A percentile compares a stretch with the other conserved stretches of the same genome.
Evolutionary conservation across 2,888 invertebrate genomes (phyloP).

Genomic region (Eustalomyia histrio): DNA sequence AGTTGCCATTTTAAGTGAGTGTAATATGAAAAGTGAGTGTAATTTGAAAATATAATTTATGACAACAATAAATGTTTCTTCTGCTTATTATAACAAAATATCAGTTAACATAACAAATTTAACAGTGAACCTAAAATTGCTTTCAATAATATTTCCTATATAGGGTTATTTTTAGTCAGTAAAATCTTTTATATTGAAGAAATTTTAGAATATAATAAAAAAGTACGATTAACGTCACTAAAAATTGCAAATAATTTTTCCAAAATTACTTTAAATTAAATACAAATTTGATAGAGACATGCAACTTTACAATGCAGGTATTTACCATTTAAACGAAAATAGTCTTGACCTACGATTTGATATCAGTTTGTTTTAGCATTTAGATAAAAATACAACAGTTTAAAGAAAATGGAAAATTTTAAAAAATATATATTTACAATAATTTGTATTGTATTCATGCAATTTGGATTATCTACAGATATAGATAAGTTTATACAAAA

Average conservation of each 20-base stretch:
- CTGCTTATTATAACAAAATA: no score
- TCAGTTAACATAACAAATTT: no score
- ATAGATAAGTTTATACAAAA: slow-evolving; percentile 44
- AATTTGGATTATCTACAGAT: not conserved
- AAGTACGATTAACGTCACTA: not conserved
- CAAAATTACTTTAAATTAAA: slow-evolving; percentile 16
- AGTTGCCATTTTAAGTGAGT: no score
- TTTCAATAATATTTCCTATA: no score
- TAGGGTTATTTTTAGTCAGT: no score
- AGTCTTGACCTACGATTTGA: slow-evolving; percentile 2
- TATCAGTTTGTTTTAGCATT: not conserved
- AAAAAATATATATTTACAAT: slow-evolving; percentile 13
- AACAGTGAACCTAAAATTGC: no score
- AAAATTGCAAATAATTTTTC: not conserved
- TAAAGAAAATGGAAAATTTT: slow-evolving; percentile 28
- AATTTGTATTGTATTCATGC: not conserved
- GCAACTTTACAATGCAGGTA: not conserved
- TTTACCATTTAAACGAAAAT: not conserved
- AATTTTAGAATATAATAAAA: no score
- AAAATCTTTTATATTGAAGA: no score
- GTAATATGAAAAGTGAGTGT: no score
- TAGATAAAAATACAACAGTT: not conserved
- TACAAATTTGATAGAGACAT: slow-evolving; percentile 4
- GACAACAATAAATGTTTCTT: no score
- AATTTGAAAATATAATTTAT: no score